Conservation (phyloP, 92 coral and sea anemone species). For the Epizoanthus ramosus region DNA sequence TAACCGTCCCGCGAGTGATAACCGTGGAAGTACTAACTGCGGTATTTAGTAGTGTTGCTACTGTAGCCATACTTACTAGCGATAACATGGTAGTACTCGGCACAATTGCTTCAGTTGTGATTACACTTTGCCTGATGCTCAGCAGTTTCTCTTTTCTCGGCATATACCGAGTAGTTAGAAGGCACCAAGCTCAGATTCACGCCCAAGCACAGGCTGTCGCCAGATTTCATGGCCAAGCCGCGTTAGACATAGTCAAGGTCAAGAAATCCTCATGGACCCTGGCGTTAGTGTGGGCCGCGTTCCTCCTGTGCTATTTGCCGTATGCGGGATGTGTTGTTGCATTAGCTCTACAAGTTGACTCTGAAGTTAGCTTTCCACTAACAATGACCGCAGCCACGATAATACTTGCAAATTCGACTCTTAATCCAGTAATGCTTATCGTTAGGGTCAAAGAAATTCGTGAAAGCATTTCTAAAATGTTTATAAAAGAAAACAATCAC, state of each 20-base stretch:
- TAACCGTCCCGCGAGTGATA: not conserved
- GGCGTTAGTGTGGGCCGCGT: not conserved
- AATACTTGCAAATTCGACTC: not conserved
- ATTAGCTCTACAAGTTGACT: not conserved
- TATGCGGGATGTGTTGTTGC: not conserved
- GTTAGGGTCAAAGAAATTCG: not conserved
- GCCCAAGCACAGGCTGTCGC: constrained; percentile 11
- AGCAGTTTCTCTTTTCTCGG: not conserved
- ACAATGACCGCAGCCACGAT: not conserved
- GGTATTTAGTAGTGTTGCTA: not conserved
- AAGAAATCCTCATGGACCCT: not conserved
- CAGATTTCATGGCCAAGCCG: not conserved
- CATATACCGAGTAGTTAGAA: constrained; percentile 23
- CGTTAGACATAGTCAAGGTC: not conserved
- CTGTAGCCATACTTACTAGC: not conserved
- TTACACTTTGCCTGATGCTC: not conserved
- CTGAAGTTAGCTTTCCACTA: not conserved
- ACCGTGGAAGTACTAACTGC: not conserved
- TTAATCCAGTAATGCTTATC: not conserved
- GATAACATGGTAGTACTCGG: not conserved
- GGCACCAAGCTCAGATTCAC: constrained; percentile 6
- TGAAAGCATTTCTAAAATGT: not conserved
- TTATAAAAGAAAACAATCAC: not conserved
- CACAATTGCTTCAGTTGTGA: not conserved
- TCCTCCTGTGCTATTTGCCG: not conserved